These are phyloP conservation scores for Protomyctophum bolini DNA, from an alignment of 2,113 vertebrate genomes.

Conservation along the genomic window DNA sequence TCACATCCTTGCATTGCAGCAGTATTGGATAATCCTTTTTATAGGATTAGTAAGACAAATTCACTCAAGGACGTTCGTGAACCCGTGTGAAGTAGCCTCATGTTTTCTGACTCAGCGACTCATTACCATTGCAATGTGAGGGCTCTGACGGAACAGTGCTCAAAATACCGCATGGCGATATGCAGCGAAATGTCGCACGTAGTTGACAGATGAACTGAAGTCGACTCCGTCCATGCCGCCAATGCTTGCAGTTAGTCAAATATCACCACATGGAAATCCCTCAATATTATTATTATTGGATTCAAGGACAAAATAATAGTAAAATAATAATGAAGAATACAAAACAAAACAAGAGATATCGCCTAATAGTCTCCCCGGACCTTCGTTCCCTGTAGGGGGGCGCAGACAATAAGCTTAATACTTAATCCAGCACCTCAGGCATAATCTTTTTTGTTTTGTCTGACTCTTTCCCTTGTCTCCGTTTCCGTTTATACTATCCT, in stretches of 20 bases:
- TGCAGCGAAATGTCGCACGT: constrained; percentile 69
- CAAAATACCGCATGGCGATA: constrained; percentile 70
- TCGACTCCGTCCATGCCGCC: constrained; percentile 42
- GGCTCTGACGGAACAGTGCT: constrained; percentile 46
- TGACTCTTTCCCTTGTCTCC: not conserved
- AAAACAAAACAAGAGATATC: not conserved
- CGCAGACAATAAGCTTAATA: no score
- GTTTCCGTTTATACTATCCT: not conserved
- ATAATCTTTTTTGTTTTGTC: no score
- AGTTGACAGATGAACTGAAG: constrained; percentile 55
- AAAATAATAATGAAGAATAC: not conserved
- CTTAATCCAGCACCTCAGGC: not conserved
- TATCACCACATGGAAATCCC: constrained; percentile 26
- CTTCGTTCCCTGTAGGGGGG: no score
- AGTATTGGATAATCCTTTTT: not conserved
- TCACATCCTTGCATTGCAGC: not conserved
- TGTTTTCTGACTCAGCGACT: constrained; percentile 52
- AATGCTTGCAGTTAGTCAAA: constrained; percentile 26
- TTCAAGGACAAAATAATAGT: no score
- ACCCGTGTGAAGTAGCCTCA: constrained; percentile 28
- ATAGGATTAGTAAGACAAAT: constrained; percentile 6
- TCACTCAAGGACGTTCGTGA: constrained; percentile 11
- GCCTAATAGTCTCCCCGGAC: no score
- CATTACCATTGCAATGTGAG: constrained; percentile 24
- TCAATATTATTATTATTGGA: no score